phyloP scores from a whole-genome alignment of 1,140 invertebrate species.

The Mesaphorura yosii region DNA sequence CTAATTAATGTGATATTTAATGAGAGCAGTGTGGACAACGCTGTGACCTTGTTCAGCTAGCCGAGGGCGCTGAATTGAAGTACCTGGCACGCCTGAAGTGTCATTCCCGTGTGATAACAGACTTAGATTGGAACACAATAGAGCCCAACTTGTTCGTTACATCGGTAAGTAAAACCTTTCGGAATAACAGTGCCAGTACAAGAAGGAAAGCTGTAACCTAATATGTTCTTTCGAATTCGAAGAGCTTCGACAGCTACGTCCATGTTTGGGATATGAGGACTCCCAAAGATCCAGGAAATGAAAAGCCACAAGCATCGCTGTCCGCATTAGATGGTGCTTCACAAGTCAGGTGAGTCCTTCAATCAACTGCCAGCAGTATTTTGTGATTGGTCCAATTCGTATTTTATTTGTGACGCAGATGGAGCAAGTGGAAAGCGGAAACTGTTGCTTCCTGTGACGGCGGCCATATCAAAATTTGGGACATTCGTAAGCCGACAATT shows the following conservation, averaged over 20 bases:
- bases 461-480: slow-evolving; percentile 90
- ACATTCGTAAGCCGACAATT: slow-evolving; percentile 71
- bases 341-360: too few relatives aligned
- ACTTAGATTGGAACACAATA: slow-evolving; percentile 83
- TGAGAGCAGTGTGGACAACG: slow-evolving; percentile 60
- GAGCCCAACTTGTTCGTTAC: slow-evolving; percentile 80
- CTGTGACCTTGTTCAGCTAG: slow-evolving; percentile 69
- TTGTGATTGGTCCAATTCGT: too few relatives aligned
- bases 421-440: slow-evolving; percentile 73
- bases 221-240: slow-evolving; percentile 1
- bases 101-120: slow-evolving; percentile 79
- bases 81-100: slow-evolving; percentile 61
- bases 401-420: too few relatives aligned
- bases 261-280: background rate
- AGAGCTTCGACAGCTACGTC: background rate
- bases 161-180: slow-evolving; percentile 87
- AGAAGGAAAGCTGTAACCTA: background rate
- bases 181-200: slow-evolving; percentile 82
- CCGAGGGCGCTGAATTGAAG: slow-evolving; percentile 48
- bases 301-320: slow-evolving; percentile 27
- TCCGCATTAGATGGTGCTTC: slow-evolving; percentile 63
- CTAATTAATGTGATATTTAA: slow-evolving; percentile 13
- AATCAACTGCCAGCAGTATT: too few relatives aligned
- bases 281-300: slow-evolving; percentile 11
- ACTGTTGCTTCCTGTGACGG: slow-evolving; percentile 86